phyloP scores from a whole-genome alignment of 2,888 invertebrate genomes.

The Tethea ocularis region DNA sequence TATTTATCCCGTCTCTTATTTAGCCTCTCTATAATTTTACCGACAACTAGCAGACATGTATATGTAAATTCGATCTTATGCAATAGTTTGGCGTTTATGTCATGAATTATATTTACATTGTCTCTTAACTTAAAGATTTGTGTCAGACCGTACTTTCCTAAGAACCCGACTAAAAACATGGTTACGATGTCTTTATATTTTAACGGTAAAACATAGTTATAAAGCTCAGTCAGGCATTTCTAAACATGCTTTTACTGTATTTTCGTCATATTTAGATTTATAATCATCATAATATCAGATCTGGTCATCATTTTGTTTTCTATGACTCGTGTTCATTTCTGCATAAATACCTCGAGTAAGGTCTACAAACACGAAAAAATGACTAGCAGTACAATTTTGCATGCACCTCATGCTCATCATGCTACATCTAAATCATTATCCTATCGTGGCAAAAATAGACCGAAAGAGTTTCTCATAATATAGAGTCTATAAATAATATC shows the following conservation, averaged over 20 bases:
- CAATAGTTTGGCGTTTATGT: neutral
- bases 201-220: constrained; percentile 2
- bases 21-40: constrained; percentile 35
- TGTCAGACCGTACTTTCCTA: neutral
- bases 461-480: neutral
- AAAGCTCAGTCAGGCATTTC: neutral
- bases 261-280: neutral
- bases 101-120: constrained; percentile 6
- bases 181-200: constrained; percentile 3
- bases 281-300: neutral
- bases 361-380: no score
- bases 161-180: constrained; percentile 1
- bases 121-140: constrained; percentile 3
- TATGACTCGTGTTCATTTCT: neutral
- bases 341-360: neutral
- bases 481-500: neutral
- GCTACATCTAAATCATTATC: neutral
- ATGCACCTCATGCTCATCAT: no score
- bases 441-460: neutral
- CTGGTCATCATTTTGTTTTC: neutral
- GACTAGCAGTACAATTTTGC: no score
- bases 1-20: constrained; percentile 51
- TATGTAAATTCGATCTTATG: neutral
- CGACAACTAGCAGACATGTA: neutral
- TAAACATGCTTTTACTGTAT: constrained; percentile 1